A percentile compares a stretch with the other conserved stretches of the same genome.
Evolutionary conservation across 2,797 vertebrate genomes (phyloP).

Genomic region (Clarias fuscus): DNA sequence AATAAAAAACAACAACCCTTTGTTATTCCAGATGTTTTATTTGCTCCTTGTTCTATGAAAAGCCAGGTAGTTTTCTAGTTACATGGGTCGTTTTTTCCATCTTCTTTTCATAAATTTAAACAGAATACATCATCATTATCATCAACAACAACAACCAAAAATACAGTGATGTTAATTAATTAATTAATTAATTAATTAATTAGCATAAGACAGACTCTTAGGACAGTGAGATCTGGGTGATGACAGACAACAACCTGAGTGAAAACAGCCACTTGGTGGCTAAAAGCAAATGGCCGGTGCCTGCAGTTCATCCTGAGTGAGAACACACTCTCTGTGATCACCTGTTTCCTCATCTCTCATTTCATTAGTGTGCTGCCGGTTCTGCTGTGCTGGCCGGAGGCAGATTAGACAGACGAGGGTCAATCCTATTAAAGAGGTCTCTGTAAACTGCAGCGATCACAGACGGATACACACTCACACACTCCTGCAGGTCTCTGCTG

Average conservation of each 20-base stretch:
- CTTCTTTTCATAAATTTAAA: neutral
- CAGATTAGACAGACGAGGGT: slow-evolving; percentile 73
- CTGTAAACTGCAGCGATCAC: slow-evolving; percentile 69
- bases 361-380: slow-evolving; percentile 73
- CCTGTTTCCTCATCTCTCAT: slow-evolving; percentile 65
- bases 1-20: neutral
- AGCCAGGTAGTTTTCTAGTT: neutral
- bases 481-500: slow-evolving; percentile 51
- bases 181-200: neutral
- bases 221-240: slow-evolving; percentile 49
- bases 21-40: neutral
- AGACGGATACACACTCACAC: slow-evolving; percentile 43
- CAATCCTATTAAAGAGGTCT: slow-evolving; percentile 81
- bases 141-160: neutral
- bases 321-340: slow-evolving; percentile 51
- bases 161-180: slow-evolving; percentile 26
- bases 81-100: neutral
- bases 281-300: slow-evolving; percentile 59
- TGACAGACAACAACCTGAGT: slow-evolving; percentile 5
- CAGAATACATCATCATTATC: too few relatives aligned
- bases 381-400: slow-evolving; percentile 75
- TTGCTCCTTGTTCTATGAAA: neutral
- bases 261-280: slow-evolving; percentile 71
- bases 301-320: slow-evolving; percentile 54
- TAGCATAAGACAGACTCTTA: slow-evolving; percentile 49